A percentile compares a stretch with the other conserved stretches of the same genome.
phyloP scores from a whole-genome alignment of 2,797 vertebrate species.

The Lophius americanus region DNA sequence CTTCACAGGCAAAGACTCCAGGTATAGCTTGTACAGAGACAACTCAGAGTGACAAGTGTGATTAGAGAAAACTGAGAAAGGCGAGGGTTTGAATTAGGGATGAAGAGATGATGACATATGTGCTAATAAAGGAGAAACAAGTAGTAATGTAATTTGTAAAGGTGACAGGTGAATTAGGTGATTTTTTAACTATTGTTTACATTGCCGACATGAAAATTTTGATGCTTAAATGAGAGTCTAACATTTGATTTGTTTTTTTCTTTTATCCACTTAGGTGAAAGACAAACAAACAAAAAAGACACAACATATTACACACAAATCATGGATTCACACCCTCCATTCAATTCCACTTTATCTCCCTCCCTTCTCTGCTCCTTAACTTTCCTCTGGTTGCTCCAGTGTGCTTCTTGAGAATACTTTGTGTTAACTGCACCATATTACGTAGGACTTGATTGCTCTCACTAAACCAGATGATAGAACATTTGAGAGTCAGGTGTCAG shows the following conservation, averaged over 20 bases:
- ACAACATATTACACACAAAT: slow-evolving; percentile 51
- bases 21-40: slow-evolving; percentile 76
- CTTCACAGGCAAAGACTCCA: slow-evolving; percentile 90
- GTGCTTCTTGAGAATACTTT: slow-evolving; percentile 33
- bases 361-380: slow-evolving; percentile 38
- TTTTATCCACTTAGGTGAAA: slow-evolving; percentile 77
- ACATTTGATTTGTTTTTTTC: not conserved
- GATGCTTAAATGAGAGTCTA: slow-evolving; percentile 18
- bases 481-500: slow-evolving; percentile 25
- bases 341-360: slow-evolving; percentile 20
- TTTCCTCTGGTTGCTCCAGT: slow-evolving; percentile 45
- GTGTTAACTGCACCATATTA: slow-evolving; percentile 13
- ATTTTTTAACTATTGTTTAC: not conserved
- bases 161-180: slow-evolving; percentile 14
- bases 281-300: slow-evolving; percentile 40
- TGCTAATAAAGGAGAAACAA: not conserved
- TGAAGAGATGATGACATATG: not conserved
- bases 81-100: slow-evolving; percentile 3
- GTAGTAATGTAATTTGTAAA: not conserved
- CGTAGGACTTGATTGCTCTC: not conserved
- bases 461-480: slow-evolving; percentile 2
- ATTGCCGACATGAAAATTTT: slow-evolving; percentile 20
- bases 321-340: slow-evolving; percentile 6
- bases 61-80: slow-evolving; percentile 10
- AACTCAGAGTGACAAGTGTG: not conserved